Conservation (phyloP, 2,113 vertebrate species). For the Anoplopoma fimbria region DNA sequence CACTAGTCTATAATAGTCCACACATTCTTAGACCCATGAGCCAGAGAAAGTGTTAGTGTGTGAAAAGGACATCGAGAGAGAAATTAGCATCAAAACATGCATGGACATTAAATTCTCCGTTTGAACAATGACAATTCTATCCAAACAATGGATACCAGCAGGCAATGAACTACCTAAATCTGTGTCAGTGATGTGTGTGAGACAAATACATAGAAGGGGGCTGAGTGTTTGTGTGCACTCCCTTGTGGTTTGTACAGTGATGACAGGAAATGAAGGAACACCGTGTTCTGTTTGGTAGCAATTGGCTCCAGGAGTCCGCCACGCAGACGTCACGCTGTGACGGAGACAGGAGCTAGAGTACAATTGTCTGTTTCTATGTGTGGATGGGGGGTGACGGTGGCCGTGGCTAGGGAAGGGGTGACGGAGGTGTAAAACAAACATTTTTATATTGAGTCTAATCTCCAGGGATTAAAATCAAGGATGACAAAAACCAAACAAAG, state of each 20-base stretch:
- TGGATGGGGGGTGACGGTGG: not conserved
- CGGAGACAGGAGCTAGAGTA: not conserved
- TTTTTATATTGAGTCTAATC: constrained; percentile 3
- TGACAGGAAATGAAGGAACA: constrained; percentile 37
- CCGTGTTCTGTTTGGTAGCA: not conserved
- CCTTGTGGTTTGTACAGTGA: constrained; percentile 19
- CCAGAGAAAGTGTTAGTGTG: too few species aligned
- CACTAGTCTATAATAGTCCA: too few species aligned
- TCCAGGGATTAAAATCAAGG: constrained; percentile 23
- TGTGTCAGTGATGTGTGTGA: constrained; percentile 7
- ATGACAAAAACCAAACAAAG: constrained; percentile 39
- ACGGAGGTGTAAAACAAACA: constrained; percentile 21
- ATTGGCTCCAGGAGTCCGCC: too few species aligned
- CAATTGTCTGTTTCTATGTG: not conserved
- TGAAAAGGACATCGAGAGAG: not conserved
- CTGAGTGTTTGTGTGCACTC: not conserved
- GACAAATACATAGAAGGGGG: not conserved
- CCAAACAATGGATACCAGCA: not conserved
- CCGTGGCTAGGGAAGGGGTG: not conserved
- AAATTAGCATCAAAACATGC: not conserved
- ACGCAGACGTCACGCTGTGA: constrained; percentile 1
- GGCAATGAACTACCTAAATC: not conserved
- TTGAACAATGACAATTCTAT: not conserved
- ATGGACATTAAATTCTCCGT: not conserved
- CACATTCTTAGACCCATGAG: too few species aligned